These are phyloP conservation scores for Anastrepha obliqua DNA, from an alignment of 1,140 invertebrate genomes.

Conservation along the genomic window DNA sequence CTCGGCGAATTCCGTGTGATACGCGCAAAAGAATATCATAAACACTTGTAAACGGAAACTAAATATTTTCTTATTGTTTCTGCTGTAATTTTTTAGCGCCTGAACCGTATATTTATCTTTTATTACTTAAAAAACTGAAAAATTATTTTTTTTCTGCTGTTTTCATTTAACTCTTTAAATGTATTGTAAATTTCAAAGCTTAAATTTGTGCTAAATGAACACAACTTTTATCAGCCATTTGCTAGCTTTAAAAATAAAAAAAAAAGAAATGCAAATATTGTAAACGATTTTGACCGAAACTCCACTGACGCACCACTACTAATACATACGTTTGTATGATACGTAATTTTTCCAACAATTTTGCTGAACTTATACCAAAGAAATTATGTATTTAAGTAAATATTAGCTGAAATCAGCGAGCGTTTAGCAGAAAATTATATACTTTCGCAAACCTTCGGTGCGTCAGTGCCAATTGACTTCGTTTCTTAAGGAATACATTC, in stretches of 20 bases:
- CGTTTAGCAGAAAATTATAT: not conserved
- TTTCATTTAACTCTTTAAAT: not conserved
- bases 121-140: too few species aligned
- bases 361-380: too few species aligned
- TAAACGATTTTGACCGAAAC: not conserved
- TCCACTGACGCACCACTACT: too few species aligned
- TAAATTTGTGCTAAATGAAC: not conserved
- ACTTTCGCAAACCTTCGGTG: not conserved
- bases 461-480: not conserved
- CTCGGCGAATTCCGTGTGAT: too few species aligned
- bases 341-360: too few species aligned
- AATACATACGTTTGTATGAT: too few species aligned
- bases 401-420: constrained; percentile 1
- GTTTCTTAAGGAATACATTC: not conserved
- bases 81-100: too few species aligned
- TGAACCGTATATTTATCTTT: too few species aligned
- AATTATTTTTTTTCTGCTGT: too few species aligned
- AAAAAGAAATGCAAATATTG: not conserved
- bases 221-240: not conserved
- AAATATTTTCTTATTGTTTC: too few species aligned
- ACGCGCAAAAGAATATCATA: too few species aligned
- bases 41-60: too few species aligned
- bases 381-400: not conserved
- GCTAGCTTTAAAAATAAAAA: not conserved
- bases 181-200: not conserved